Base-by-base conservation (phyloP, 2,888 invertebrate species). In the Embidobia sp. region DNA sequence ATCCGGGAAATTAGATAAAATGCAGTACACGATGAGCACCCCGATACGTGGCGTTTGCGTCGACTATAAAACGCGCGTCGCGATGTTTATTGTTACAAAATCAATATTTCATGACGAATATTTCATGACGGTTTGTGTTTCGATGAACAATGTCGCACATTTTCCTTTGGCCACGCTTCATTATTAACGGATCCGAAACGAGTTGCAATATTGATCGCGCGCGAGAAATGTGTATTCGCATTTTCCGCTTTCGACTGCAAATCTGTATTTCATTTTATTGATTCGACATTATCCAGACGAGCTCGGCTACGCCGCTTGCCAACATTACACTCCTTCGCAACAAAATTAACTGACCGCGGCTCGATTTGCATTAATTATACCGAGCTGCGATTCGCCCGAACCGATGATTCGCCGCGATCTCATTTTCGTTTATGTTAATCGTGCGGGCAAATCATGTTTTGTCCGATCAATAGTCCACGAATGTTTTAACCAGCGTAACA, bases 181-280 rank as follows among this genome's bases (percentile, higher is more conserved):
- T 61, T 61, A 61, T 51, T 64, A 42, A 51, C 64, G 51, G 51
- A 51, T 51, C 10, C 15, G 27, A 64, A 64, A 51, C 64, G 31
- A 63, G 63, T 15, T 51, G 51, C 64, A 64, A 64, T 64, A 64
- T 64, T 64, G 64, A 64, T 64, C 64, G 64, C 51, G 64, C 51
- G 42, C 49, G 51, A 51, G 26, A 51, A 51, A 51, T 51, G 42
- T 51, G 33, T 40, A 33, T 42, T 64, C 51, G 42, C 64, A 64
- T 64, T 64, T 64, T 40, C 42, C 49, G 64, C 64, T 64, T 64
- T 51, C 64, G 13, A 33, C 64, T 64, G 19, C 31, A 64, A 64
- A 51, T 64, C 42, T 51, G 22, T 37, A 61, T 51, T 64, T 51
- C 49, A 42, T 42, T 64, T 31, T 64, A 64, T 64, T 51, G 64